phyloP scores from a whole-genome alignment of 2,113 vertebrate species.

The Podarcis cretensis region DNA sequence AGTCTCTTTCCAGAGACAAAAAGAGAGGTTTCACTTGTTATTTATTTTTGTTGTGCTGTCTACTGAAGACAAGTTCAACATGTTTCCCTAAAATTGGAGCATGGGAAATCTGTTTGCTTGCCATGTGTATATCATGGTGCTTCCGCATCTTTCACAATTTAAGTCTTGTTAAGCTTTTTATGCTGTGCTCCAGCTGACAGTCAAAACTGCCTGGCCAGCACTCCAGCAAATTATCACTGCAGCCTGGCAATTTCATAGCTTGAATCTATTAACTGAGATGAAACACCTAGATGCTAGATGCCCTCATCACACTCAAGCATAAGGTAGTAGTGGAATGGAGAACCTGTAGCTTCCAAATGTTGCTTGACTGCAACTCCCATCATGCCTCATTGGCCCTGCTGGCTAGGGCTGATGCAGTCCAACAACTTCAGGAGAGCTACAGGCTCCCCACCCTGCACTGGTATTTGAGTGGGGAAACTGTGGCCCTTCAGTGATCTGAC shows the following conservation, averaged over 20 bases:
- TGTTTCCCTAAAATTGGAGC: too few relatives aligned
- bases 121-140: too few relatives aligned
- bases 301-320: neutral
- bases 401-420: neutral
- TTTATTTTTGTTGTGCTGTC: too few relatives aligned
- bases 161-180: neutral
- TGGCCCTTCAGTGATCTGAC: neutral
- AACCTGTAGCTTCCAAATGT: neutral
- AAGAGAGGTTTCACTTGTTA: too few relatives aligned
- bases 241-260: neutral
- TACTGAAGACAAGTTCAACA: too few relatives aligned
- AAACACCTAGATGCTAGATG: neutral
- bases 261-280: neutral
- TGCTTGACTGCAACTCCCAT: neutral
- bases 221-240: neutral
- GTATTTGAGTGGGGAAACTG: too few relatives aligned
- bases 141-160: too few relatives aligned
- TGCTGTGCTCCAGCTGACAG: neutral
- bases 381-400: neutral
- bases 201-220: neutral
- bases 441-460: too few relatives aligned
- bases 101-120: too few relatives aligned
- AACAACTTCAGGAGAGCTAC: neutral
- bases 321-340: neutral
- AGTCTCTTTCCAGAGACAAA: rapidly evolving